phyloP scores from a whole-genome alignment of 2,888 invertebrate genomes.

The Polylopha cassiicola region DNA sequence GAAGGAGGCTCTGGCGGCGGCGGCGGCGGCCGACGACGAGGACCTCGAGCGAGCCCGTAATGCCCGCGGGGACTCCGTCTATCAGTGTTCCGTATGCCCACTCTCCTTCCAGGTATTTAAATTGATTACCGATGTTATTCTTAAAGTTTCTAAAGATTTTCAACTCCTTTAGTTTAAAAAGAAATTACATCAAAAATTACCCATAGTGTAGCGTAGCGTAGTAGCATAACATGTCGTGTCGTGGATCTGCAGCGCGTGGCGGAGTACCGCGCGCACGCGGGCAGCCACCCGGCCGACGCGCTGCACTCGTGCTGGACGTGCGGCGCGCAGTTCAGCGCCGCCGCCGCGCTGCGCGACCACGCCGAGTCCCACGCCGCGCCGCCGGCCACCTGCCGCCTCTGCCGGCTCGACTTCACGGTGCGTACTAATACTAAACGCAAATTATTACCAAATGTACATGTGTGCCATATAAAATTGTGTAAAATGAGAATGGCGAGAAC shows the following conservation, averaged over 20 bases:
- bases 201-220: too few relatives aligned
- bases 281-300: constrained; percentile 42
- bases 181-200: too few relatives aligned
- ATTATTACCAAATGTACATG: background rate
- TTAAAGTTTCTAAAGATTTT: too few relatives aligned
- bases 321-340: constrained; percentile 51
- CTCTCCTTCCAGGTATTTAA: constrained; percentile 49
- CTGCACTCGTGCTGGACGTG: constrained; percentile 67
- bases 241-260: constrained; percentile 36
- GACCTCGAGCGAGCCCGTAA: constrained; percentile 50
- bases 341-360: constrained; percentile 39
- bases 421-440: background rate
- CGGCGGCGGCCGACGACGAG: constrained; percentile 51
- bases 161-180: too few relatives aligned
- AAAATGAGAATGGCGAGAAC: too few relatives aligned
- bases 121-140: background rate
- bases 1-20: constrained; percentile 53
- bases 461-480: too few relatives aligned
- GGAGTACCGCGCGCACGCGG: constrained; percentile 48
- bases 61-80: constrained; percentile 55
- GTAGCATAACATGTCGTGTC: too few relatives aligned
- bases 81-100: constrained; percentile 67
- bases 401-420: constrained; percentile 40
- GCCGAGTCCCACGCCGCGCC: constrained; percentile 34
- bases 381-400: constrained; percentile 42